Evolutionary conservation across 2,113 vertebrate genomes (phyloP), one percentile per base, ranked within the genome.

Genomic region (Zingel zingel): DNA sequence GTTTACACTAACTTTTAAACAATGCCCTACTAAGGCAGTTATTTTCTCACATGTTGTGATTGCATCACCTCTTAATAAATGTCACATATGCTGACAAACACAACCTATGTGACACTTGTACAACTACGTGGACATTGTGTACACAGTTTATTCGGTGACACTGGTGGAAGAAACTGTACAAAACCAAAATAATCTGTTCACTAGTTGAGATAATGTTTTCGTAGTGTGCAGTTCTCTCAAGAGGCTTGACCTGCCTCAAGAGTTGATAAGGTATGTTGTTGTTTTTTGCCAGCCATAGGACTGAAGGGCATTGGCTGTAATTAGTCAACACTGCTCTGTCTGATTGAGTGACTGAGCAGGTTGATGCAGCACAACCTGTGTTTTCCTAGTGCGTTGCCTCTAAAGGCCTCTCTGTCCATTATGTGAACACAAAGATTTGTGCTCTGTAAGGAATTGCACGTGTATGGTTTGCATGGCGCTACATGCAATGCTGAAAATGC

Each of bases 361-460:
- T 81, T 85, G 62, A 79, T 81, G 86, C 88, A 66, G 78, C 71
- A 57, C 54, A 90, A 89, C 86, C 72, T 72, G 84, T 88, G 74
- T 74, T 90, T 39, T 81, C 82, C 63, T 27, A 56, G 48, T 80
- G 61, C 79, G 57, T 79, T 83, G 56, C 81, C 75, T 91, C 66
- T 79, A 74, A 85, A 83, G 74, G 88, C 82, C 85, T 67, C 71
- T 70, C 48, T 50, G 54, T 76, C 69, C 66, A 87, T 94, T 92
- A 85, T 94, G 79, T 56, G 68, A 79, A 92, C 72, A 93, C 91
- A 94, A 92, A 91, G 83, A 88, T 86, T 86, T 92, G 83, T 93
- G 86, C 84, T 72, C 70, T 69, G 77, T 88, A 77, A 81, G 87
- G 88, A 84, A 39, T 86, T 88, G 70, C 50, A 19, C 5, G 4